Evolutionary conservation across 2,797 vertebrate genomes (phyloP).

Genomic region (Lagorchestes hirsutus): DNA sequence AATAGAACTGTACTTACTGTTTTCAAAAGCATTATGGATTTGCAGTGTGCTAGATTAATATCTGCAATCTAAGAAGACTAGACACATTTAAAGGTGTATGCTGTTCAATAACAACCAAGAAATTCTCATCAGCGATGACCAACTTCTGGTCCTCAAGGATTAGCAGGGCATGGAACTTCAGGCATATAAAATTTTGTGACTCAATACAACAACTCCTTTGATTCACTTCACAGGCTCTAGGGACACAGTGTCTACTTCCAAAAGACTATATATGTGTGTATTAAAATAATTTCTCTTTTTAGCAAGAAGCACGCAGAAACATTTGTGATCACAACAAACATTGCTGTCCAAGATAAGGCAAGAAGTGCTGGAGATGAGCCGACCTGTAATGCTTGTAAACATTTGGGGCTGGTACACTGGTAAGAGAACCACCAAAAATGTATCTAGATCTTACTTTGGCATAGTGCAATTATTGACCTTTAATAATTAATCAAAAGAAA

Average conservation of each 20-base stretch:
- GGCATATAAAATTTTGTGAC: neutral
- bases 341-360: neutral
- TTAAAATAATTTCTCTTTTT: constrained; percentile 16
- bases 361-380: neutral
- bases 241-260: constrained; percentile 38
- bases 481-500: neutral
- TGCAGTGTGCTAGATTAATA: constrained; percentile 16
- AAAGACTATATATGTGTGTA: constrained; percentile 32
- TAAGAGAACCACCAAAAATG: neutral
- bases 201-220: neutral
- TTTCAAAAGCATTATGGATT: constrained; percentile 15
- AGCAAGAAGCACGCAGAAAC: neutral
- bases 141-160: constrained; percentile 29
- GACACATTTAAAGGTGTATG: constrained; percentile 25
- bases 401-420: neutral
- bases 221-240: neutral
- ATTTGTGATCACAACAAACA: constrained; percentile 25
- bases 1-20: neutral
- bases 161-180: neutral
- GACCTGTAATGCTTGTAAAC: constrained; percentile 13
- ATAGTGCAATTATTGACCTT: neutral
- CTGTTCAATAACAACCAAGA: neutral
- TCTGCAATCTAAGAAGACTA: constrained; percentile 12
- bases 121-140: constrained; percentile 11
- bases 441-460: neutral